Evolutionary conservation across 1,140 invertebrate genomes (phyloP), one percentile per base, ranked within the genome.

Genomic region (Aphaenogaster ashmeadi): DNA sequence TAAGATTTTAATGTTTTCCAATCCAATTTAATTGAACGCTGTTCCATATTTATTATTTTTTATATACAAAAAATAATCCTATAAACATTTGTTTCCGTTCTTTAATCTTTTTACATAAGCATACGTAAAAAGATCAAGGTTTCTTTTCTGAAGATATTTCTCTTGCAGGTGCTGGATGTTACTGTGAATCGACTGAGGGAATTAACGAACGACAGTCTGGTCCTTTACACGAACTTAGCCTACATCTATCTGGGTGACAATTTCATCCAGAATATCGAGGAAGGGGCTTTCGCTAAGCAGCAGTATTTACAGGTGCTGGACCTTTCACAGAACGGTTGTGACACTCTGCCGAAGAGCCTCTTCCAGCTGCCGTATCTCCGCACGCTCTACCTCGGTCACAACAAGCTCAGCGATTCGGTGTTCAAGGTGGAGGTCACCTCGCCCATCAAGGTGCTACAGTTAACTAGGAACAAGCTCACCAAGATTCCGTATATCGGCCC

Each of bases 171-270:
- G 11, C 86, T 96, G 54, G 93, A 95, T 62, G 87, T 92, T 4
- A 93, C 92, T 0, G 72, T 75, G 11, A 96, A 96, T 87, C 88
- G 95, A 9, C 86, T 96, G 18, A 86, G 95, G 3, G 86, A 93
- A 4, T 72, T 96, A 11, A 91, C 88, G 33, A 95, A 95, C 79
- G 75, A 93, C 21, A 94, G 92, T 1, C 88, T 96, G 7, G 58
- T 88, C 0, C 36, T 77, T 18, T 96, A 95, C 86, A 92, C 91
- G 11, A 94, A 83, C 15, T 88, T 96, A 0, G 89, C 88, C 3
- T 95, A 79, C 44, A 81, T 96, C 6, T 96, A 96, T 58, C 85
- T 96, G 3, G 41, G 72, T 9, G 95, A 96, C 78, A 96, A 96
- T 78, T 94, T 95, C 27, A 94, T 96, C 0, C 86, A 72, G 6